Conservation (phyloP, 2,797 vertebrate species). For the Cetoscarus ocellatus region DNA sequence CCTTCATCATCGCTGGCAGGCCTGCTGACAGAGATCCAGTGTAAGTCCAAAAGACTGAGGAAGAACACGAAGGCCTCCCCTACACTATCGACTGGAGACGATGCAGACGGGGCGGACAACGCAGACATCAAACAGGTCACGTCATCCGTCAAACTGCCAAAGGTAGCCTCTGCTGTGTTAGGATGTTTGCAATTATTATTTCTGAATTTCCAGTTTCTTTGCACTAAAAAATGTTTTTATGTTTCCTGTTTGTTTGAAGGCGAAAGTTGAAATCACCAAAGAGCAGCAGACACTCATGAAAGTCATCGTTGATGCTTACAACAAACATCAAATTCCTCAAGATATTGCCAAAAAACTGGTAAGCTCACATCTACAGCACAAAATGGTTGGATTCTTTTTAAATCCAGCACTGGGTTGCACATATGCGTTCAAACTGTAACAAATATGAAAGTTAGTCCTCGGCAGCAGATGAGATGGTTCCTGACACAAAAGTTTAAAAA, state of each 20-base stretch:
- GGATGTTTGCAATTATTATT: neutral
- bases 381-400: too few species aligned
- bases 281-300: conserved; percentile 90
- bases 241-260: conserved; percentile 83
- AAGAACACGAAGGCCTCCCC: conserved; percentile 90
- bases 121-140: conserved; percentile 92
- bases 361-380: conserved; percentile 50
- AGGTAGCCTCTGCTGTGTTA: conserved; percentile 58
- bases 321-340: conserved; percentile 93
- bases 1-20: conserved; percentile 80
- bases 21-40: conserved; percentile 98
- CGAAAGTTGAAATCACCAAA: conserved; percentile 91
- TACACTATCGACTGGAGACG: conserved; percentile 84
- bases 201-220: neutral
- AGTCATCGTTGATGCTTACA: conserved; percentile 92
- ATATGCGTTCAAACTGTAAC: too few species aligned
- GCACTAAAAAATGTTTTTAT: neutral
- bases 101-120: conserved; percentile 85
- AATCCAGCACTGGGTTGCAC: too few species aligned
- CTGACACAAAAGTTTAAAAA: too few species aligned
- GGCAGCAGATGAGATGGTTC: too few species aligned
- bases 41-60: conserved; percentile 96
- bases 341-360: conserved; percentile 96
- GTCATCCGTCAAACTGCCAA: conserved; percentile 89
- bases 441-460: too few species aligned